A percentile compares a stretch with the other conserved stretches of the same genome.
Conservation (phyloP, 2,797 vertebrate species). For the Leucoraja ocellata region DNA sequence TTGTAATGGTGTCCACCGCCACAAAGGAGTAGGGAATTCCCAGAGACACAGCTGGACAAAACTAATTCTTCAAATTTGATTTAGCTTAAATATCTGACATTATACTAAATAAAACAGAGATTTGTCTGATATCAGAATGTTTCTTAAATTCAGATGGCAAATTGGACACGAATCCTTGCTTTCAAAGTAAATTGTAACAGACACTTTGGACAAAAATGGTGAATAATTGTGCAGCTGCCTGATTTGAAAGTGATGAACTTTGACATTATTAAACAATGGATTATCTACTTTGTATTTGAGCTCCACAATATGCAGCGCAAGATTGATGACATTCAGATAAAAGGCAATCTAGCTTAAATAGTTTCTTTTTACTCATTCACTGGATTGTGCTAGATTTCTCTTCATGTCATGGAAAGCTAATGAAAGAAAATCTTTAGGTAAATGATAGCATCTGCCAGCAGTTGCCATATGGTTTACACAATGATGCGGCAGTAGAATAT, state of each 20-base stretch:
- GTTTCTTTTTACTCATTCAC: not conserved
- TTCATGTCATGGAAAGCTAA: not conserved
- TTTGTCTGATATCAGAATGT: not conserved
- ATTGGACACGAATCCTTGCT: not conserved
- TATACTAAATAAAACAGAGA: not conserved
- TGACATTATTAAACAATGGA: slow-evolving; percentile 29
- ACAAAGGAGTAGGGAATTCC: not conserved
- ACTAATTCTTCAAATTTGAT: not conserved
- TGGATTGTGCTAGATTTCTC: not conserved
- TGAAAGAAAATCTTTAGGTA: slow-evolving; percentile 32
- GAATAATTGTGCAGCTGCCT: not conserved
- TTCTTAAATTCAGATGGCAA: not conserved
- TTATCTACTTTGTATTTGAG: not conserved
- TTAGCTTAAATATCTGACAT: slow-evolving; percentile 24
- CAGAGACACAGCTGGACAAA: not conserved
- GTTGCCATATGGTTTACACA: not conserved
- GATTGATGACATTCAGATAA: slow-evolving; percentile 16
- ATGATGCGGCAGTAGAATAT: not conserved
- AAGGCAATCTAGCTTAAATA: not conserved
- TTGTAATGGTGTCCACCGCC: not conserved
- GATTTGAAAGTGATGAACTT: slow-evolving; percentile 34
- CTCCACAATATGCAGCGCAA: not conserved
- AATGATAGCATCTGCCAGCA: slow-evolving; percentile 18
- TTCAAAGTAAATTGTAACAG: slow-evolving; percentile 2
- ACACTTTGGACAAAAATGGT: not conserved